Conservation (phyloP, 2,113 vertebrate species). For the Brachyistius frenatus region DNA sequence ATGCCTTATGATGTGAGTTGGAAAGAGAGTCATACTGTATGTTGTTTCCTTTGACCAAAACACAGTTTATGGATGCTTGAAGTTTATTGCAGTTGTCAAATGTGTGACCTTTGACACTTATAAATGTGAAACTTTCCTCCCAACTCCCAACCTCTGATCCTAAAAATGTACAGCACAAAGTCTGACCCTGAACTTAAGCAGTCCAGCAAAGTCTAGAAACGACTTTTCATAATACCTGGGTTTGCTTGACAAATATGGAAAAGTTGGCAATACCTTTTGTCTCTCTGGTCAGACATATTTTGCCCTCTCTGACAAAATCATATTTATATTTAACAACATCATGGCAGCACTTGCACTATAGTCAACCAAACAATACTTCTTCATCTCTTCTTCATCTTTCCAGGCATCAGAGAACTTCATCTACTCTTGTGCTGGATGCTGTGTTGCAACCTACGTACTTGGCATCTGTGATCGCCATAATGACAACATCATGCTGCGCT, state of each 20-base stretch:
- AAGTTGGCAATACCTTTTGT: not conserved
- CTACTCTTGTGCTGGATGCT: constrained; percentile 98
- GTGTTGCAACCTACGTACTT: constrained; percentile 96
- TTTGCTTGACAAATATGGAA: constrained; percentile 4
- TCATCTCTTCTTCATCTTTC: constrained; percentile 6
- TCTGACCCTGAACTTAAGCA: not conserved
- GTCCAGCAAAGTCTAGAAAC: not conserved
- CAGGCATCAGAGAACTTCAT: constrained; percentile 99
- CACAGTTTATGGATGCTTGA: not conserved
- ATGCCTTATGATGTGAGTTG: not conserved
- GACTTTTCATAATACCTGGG: not conserved
- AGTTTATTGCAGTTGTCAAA: constrained; percentile 15
- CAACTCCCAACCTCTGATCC: not conserved
- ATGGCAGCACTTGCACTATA: not conserved
- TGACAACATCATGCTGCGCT: constrained; percentile 98
- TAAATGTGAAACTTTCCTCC: constrained; percentile 37
- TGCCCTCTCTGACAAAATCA: not conserved
- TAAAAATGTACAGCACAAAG: not conserved
- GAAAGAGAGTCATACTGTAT: not conserved
- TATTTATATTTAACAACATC: not conserved
- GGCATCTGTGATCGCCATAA: constrained; percentile 99
- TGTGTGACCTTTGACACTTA: constrained; percentile 9
- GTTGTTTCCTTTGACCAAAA: not conserved
- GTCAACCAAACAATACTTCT: not conserved
- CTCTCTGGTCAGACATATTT: not conserved